phyloP scores from a whole-genome alignment of 92 coral and sea anemone species.

The Pocillopora grandis region DNA sequence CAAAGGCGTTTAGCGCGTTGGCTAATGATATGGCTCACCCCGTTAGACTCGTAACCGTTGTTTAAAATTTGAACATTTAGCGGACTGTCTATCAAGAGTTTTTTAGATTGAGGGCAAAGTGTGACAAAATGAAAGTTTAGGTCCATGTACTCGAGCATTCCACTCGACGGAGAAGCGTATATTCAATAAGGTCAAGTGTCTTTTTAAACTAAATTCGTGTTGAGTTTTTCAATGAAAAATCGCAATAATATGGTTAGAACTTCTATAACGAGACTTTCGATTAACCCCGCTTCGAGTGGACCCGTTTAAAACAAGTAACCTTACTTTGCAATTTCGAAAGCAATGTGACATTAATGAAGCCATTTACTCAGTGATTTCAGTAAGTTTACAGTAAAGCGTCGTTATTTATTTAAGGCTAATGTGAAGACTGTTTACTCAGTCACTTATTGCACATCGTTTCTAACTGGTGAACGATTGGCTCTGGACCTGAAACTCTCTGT shows the following conservation, averaged over 20 bases:
- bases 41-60: not conserved
- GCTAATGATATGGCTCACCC: constrained; percentile 6
- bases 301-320: not conserved
- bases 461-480: not conserved
- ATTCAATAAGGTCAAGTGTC: constrained; percentile 29
- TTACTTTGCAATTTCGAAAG: not conserved
- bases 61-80: not conserved
- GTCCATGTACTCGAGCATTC: not conserved
- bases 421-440: constrained; percentile 17
- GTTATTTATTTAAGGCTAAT: constrained; percentile 24
- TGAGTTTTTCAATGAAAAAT: not conserved
- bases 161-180: constrained; percentile 20
- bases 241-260: not conserved
- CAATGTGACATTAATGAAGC: constrained; percentile 22
- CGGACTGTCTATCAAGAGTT: no score
- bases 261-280: not conserved
- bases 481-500: not conserved
- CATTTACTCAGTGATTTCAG: constrained; percentile 15
- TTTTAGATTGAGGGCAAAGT: not conserved
- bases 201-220: not conserved
- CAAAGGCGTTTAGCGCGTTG: constrained; percentile 27
- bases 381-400: constrained; percentile 22
- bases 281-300: not conserved
- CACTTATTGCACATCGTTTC: not conserved
- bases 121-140: constrained; percentile 1